phyloP scores from a whole-genome alignment of 1,140 invertebrate genomes.

The Zaprionus lachaisei region DNA sequence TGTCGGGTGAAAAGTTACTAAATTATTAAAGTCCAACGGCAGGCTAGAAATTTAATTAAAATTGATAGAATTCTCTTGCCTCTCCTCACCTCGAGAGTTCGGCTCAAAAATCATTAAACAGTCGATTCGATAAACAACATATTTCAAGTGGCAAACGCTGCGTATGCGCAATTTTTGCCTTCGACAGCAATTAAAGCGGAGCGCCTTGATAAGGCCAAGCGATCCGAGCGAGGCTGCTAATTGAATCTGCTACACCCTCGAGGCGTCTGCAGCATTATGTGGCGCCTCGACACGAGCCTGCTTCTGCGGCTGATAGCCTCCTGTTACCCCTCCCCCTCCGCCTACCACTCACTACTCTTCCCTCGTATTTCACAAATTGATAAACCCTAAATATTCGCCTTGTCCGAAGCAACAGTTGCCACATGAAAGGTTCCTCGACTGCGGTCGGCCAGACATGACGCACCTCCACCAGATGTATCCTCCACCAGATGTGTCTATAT shows the following conservation, averaged over 20 bases:
- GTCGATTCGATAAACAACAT: slow-evolving; percentile 48
- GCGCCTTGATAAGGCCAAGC: slow-evolving; percentile 33
- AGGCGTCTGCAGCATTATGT: slow-evolving; percentile 5
- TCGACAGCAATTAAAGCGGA: slow-evolving; percentile 49
- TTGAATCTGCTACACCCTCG: slow-evolving; percentile 58
- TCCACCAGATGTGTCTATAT: slow-evolving; percentile 9
- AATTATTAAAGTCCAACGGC: slow-evolving; percentile 37
- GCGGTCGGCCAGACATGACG: slow-evolving; percentile 14
- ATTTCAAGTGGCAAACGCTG: slow-evolving; percentile 39
- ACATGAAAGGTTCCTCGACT: slow-evolving; percentile 62
- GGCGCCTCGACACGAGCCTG: neutral
- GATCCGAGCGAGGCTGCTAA: slow-evolving; percentile 48
- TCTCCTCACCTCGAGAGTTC: neutral
- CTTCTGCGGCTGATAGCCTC: slow-evolving; percentile 21
- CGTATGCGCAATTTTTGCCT: slow-evolving; percentile 67
- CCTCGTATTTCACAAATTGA: slow-evolving; percentile 62
- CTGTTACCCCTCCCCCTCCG: slow-evolving; percentile 21
- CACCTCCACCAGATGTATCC: neutral
- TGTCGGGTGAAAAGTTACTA: slow-evolving; percentile 8
- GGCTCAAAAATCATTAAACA: slow-evolving; percentile 46
- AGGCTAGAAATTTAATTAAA: slow-evolving; percentile 71
- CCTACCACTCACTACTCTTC: slow-evolving; percentile 1
- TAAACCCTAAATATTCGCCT: slow-evolving; percentile 73
- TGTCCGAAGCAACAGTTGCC: slow-evolving; percentile 66
- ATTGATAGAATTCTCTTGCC: slow-evolving; percentile 33